phyloP scores from a whole-genome alignment of 2,797 vertebrate genomes.

The Sandelia bainsii region DNA sequence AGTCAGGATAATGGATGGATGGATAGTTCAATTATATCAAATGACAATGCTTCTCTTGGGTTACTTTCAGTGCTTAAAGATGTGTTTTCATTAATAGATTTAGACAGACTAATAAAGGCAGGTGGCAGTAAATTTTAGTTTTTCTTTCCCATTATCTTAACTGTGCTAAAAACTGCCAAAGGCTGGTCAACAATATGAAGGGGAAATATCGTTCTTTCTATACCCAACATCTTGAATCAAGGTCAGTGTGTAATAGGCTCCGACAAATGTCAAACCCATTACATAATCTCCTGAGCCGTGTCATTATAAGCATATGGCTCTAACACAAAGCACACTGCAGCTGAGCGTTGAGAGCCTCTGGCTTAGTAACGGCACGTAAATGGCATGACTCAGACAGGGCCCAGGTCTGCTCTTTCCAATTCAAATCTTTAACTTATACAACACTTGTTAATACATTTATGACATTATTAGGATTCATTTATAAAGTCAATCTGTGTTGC shows the following conservation, averaged over 20 bases:
- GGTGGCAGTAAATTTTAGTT: not conserved
- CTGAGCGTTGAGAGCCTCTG: conserved; percentile 22
- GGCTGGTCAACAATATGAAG: conserved; percentile 18
- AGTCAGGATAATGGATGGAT: too few relatives aligned
- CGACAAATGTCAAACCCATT: conserved; percentile 70
- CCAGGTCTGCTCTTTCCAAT: not conserved
- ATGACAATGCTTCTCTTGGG: not conserved
- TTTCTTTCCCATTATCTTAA: not conserved
- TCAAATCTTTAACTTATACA: not conserved
- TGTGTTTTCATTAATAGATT: not conserved
- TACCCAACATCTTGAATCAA: conserved; percentile 57
- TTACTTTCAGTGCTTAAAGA: not conserved
- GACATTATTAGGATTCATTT: not conserved
- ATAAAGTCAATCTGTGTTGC: not conserved
- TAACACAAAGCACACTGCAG: conserved; percentile 28
- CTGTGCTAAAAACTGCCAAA: conserved; percentile 10
- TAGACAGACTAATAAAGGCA: conserved; percentile 14
- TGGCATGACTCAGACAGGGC: not conserved
- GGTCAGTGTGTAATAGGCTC: conserved; percentile 61
- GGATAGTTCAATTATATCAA: not conserved
- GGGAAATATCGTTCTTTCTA: conserved; percentile 33
- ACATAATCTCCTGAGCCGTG: conserved; percentile 62
- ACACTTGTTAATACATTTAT: not conserved
- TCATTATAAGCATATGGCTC: conserved; percentile 57
- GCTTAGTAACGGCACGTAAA: conserved; percentile 20